phyloP scores from a whole-genome alignment of 2,797 vertebrate genomes.

The Phaenicophaeus curvirostris region DNA sequence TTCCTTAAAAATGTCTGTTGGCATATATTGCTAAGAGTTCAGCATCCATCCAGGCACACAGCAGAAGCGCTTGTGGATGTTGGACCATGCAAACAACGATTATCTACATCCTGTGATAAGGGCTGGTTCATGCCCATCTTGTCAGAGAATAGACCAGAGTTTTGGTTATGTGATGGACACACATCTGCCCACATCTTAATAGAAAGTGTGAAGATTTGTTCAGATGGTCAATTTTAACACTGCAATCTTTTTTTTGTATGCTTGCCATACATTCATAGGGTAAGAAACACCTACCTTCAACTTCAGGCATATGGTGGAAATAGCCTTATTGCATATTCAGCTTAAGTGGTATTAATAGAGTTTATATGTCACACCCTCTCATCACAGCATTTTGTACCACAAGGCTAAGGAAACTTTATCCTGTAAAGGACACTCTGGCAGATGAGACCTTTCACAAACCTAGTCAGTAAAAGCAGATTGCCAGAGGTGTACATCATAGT shows the following conservation, averaged over 20 bases:
- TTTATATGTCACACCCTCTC: background rate
- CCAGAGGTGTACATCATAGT: background rate
- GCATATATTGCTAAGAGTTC: background rate
- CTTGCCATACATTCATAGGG: background rate
- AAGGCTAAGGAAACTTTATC: background rate
- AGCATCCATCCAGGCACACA: background rate
- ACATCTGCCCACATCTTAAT: background rate
- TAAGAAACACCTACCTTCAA: background rate
- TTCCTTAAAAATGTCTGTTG: background rate
- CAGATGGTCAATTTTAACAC: background rate
- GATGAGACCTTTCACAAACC: background rate
- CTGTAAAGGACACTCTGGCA: background rate
- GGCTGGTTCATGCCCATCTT: background rate
- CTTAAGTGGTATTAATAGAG: background rate
- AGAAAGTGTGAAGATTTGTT: background rate
- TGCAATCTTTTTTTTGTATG: background rate
- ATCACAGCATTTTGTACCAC: accelerated
- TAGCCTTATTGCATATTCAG: background rate
- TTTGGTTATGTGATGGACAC: background rate
- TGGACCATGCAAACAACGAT: background rate
- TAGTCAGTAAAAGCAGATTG: background rate
- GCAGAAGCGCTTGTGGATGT: background rate
- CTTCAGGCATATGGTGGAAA: background rate
- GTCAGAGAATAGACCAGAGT: background rate
- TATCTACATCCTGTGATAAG: background rate